Evolutionary conservation across 2,888 invertebrate species (phyloP).

Genomic region (Diadegma fenestrale): DNA sequence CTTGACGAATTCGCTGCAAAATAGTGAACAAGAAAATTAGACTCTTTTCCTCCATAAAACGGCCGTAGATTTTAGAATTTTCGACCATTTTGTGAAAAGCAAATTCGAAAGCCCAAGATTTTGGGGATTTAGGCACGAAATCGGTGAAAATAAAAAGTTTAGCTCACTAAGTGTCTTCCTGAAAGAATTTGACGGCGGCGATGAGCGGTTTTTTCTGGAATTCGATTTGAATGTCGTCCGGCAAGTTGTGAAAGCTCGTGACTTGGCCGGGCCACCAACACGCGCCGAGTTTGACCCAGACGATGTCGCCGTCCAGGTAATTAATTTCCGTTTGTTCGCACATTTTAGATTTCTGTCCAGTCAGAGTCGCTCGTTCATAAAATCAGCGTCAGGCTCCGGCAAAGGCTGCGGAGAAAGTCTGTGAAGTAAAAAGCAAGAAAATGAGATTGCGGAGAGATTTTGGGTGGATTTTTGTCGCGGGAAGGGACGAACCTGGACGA

Average conservation of each 20-base stretch:
- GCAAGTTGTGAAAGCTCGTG: slow-evolving; percentile 87
- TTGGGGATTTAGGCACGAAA: too few species aligned
- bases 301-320: slow-evolving; percentile 91
- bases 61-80: not conserved
- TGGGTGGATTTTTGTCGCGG: too few species aligned
- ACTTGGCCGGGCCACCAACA: slow-evolving; percentile 96
- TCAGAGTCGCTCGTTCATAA: slow-evolving; percentile 44
- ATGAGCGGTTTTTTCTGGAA: slow-evolving; percentile 90
- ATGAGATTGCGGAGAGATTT: not conserved
- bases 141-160: slow-evolving; percentile 1
- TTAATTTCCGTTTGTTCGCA: slow-evolving; percentile 89
- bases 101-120: not conserved
- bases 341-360: slow-evolving; percentile 86
- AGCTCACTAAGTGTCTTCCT: slow-evolving; percentile 93
- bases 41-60: not conserved
- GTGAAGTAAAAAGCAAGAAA: not conserved
- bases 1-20: slow-evolving; percentile 92
- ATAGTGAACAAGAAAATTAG: slow-evolving; percentile 21
- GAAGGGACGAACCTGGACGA: not conserved
- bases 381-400: slow-evolving; percentile 36
- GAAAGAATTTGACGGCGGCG: slow-evolving; percentile 93
- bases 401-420: slow-evolving; percentile 34
- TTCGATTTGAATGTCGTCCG: slow-evolving; percentile 89
- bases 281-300: slow-evolving; percentile 93
- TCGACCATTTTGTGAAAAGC: not conserved